A percentile compares a stretch with the other conserved stretches of the same genome.
phyloP scores from a whole-genome alignment of 2,113 vertebrate species.

The Heterochromis multidens region DNA sequence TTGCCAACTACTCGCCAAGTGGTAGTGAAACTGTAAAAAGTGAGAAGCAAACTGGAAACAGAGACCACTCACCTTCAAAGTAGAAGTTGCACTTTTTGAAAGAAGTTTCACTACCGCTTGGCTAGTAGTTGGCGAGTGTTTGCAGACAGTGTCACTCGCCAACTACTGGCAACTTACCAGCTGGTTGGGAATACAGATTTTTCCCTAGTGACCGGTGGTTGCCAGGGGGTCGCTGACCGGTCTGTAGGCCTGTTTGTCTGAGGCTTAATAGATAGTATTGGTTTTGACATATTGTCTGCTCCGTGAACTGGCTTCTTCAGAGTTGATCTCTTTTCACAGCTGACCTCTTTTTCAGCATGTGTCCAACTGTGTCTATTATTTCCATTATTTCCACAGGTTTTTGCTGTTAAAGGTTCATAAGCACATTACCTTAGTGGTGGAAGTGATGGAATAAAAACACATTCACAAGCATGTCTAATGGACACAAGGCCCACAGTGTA shows the following conservation, averaged over 20 bases:
- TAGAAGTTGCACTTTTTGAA: background rate
- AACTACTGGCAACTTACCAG: background rate
- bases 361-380: constrained; percentile 42
- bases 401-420: constrained; percentile 19
- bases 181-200: no score
- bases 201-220: background rate
- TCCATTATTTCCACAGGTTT: constrained; percentile 24
- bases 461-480: constrained; percentile 21
- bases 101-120: background rate
- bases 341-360: background rate
- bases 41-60: background rate
- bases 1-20: background rate
- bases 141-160: accelerated
- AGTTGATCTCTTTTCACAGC: background rate
- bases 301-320: background rate
- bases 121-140: accelerated
- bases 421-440: constrained; percentile 9
- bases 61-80: background rate
- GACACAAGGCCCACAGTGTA: constrained; percentile 18
- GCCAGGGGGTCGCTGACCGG: background rate
- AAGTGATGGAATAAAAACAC: constrained; percentile 36
- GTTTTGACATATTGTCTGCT: background rate
- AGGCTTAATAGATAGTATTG: background rate
- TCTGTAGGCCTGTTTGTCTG: background rate
- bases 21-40: background rate